These are phyloP conservation scores for Zele albiditarsus DNA, from an alignment of 2,888 invertebrate species.

Conservation along the genomic window DNA sequence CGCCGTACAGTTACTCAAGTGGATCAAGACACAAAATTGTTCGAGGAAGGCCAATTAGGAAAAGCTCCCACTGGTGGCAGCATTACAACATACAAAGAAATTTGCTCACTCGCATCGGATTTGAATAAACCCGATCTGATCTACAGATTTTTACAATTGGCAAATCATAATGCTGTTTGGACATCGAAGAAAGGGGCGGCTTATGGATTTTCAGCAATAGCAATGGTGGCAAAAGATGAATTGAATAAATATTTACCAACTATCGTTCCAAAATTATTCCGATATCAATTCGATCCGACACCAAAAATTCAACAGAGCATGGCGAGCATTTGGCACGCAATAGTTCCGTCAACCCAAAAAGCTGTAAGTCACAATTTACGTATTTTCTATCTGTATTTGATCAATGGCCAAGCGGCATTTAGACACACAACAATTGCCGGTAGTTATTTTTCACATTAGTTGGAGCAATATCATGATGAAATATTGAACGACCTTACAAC, in stretches of 20 bases:
- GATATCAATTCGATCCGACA: conserved; percentile 94
- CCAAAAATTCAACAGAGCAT: conserved; percentile 94
- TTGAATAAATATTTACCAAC: conserved; percentile 86
- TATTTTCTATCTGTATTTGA: conserved; percentile 9
- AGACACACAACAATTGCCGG: conserved; percentile 39
- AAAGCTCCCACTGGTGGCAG: conserved; percentile 90
- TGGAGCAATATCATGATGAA: conserved; percentile 86
- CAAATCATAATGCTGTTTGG: conserved; percentile 96
- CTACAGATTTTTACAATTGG: conserved; percentile 96
- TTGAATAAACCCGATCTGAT: conserved; percentile 95
- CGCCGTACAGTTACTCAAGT: conserved; percentile 84
- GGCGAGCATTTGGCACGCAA: conserved; percentile 94
- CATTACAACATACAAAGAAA: conserved; percentile 93
- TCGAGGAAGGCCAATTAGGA: conserved; percentile 91
- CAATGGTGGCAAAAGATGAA: conserved; percentile 87
- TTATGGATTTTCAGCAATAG: conserved; percentile 92
- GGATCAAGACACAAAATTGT: conserved; percentile 87
- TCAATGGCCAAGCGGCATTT: background rate
- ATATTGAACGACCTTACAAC: conserved; percentile 86
- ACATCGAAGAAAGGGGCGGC: conserved; percentile 96
- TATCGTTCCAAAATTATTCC: conserved; percentile 90
- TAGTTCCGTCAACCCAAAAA: conserved; percentile 89
- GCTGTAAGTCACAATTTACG: conserved; percentile 77
- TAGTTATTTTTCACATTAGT: conserved; percentile 73
- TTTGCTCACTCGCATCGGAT: conserved; percentile 94